These are phyloP conservation scores for Trogon melanurus DNA, from an alignment of 2,113 vertebrate species.

Conservation along the genomic window DNA sequence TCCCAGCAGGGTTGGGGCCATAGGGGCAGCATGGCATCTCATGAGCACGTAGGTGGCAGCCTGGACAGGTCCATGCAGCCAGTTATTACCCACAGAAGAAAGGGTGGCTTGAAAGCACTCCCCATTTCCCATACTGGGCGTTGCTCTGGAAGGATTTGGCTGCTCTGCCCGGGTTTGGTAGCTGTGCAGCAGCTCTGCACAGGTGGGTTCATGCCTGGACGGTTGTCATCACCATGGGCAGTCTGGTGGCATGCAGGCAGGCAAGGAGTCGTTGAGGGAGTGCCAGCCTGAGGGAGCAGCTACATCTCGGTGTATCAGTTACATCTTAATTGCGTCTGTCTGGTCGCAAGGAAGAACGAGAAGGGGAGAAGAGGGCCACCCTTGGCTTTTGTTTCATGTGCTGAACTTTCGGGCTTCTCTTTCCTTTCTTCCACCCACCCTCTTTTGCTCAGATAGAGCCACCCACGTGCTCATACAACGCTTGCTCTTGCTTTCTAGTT, in stretches of 20 bases:
- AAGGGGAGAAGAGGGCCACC: conserved; percentile 10
- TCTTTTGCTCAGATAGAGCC: neutral
- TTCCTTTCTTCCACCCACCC: neutral
- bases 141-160: neutral
- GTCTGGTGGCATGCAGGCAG: accelerated
- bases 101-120: neutral
- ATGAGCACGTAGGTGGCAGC: neutral
- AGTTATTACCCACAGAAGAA: neutral
- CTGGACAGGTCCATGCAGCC: neutral
- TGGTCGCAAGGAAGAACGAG: neutral
- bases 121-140: neutral
- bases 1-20: accelerated
- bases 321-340: conserved; percentile 40
- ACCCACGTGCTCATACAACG: neutral
- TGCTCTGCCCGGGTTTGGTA: neutral
- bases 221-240: neutral
- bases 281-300: accelerated
- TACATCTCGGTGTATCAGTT: neutral
- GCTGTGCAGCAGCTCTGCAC: neutral
- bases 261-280: neutral
- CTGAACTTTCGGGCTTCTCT: conserved; percentile 5
- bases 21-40: neutral
- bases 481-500: neutral
- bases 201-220: neutral
- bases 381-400: neutral